Percentiles rank a stretch among this genome's conserved stretches.
Conservation (phyloP, 2,888 invertebrate genomes). For the Pelosia muscerda region DNA sequence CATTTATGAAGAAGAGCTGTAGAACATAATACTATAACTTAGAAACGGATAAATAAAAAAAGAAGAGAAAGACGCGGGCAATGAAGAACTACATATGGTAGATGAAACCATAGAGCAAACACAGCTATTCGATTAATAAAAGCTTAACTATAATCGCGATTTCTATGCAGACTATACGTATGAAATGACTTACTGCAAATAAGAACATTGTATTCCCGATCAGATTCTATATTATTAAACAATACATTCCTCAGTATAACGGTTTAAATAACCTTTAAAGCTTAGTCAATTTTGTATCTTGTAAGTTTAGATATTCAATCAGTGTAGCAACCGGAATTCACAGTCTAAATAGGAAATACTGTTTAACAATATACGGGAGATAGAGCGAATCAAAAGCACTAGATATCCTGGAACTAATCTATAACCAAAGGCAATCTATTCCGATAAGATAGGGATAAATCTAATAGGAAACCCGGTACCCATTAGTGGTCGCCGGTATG, state of each 20-base stretch:
- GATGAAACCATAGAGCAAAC: too few species aligned
- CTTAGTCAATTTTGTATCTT: slow-evolving; percentile 51
- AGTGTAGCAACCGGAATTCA: slow-evolving; percentile 41
- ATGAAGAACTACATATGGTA: too few species aligned
- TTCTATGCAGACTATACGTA: slow-evolving; percentile 10
- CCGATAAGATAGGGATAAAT: slow-evolving; percentile 73
- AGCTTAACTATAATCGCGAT: neutral
- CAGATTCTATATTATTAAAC: slow-evolving; percentile 23
- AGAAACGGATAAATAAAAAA: too few species aligned
- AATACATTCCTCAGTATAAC: slow-evolving; percentile 35
- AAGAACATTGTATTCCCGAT: slow-evolving; percentile 28
- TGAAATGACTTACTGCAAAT: slow-evolving; percentile 47
- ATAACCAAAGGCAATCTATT: slow-evolving; percentile 68
- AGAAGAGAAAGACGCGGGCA: too few species aligned
- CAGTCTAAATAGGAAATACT: slow-evolving; percentile 45
- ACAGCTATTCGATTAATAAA: neutral
- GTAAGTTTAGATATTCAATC: slow-evolving; percentile 51
- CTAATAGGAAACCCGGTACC: slow-evolving; percentile 49
- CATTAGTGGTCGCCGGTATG: slow-evolving; percentile 65
- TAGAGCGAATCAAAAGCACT: slow-evolving; percentile 43
- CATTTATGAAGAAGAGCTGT: too few species aligned
- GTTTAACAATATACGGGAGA: slow-evolving; percentile 37
- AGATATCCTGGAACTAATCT: slow-evolving; percentile 49
- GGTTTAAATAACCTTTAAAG: slow-evolving; percentile 45
- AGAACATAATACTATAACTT: too few species aligned